Base-by-base conservation (phyloP, 2,113 vertebrate species). In the Epinephelus cyanopodus region DNA sequence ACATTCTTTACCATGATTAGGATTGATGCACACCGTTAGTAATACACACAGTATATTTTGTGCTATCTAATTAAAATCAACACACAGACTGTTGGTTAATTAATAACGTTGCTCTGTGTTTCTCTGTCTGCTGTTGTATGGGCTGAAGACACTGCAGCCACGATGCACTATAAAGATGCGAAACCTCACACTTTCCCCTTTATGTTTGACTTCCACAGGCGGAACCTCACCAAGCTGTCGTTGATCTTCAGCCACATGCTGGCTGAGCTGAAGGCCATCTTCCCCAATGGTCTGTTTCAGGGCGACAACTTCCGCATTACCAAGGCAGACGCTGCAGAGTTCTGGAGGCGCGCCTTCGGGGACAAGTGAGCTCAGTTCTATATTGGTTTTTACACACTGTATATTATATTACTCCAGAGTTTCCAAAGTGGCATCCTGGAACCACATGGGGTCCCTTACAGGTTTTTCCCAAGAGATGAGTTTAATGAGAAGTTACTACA, bases 171-270 rank as follows among this genome's bases (percentile, higher is more conserved):
- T 53, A 45, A 74, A 73, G 27, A 47, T 3, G 2, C 64, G 21
- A 72, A 69, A 14, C 65, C 72, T 89, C 56, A 83, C 71, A 15
- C 0, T 17, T 9, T 79, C 7, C 48, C n/a, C 15, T 83, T 17
- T 68, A 0, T 69, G 66, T 42, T 82, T 76, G 74, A 50, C 45
- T 57, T 80, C 64, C 17, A 48, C 90, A 99, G 98, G 89, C 93
- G 98, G 75, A 99, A 99, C 94, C 92, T 99, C 90, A 99, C 98
- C 27, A 99, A 99, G 88, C 81, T 99, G 68, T 99, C 98, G 15
- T 92, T 99, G 90, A 99, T 99, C 93, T 99, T 99, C 96, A 99
- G 98, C 92, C 98, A 99, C 90, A 99, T 99, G 98, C 93, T 99
- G 92, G 98, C 98, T 10, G 98, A 99, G 74, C 95, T 99, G 42